These are phyloP conservation scores for Hemistola chrysoprasaria DNA, from an alignment of 2,888 invertebrate species.

Conservation along the genomic window DNA sequence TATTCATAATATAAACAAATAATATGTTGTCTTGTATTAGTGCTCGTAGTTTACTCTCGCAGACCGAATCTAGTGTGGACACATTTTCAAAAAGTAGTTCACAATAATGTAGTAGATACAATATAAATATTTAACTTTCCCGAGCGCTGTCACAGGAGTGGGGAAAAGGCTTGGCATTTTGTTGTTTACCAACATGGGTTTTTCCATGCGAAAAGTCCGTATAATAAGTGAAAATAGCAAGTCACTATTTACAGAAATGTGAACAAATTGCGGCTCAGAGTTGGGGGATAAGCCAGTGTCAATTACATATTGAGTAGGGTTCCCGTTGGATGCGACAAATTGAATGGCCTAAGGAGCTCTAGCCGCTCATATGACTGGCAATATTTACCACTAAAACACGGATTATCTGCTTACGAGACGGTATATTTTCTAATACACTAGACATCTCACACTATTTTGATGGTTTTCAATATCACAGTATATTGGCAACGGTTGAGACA, in stretches of 20 bases:
- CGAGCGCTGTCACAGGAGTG: conserved; percentile 24
- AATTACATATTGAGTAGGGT: conserved; percentile 78
- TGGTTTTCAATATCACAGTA: conserved; percentile 32
- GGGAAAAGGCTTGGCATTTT: conserved; percentile 29
- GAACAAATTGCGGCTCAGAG: conserved; percentile 72
- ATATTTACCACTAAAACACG: conserved; percentile 64
- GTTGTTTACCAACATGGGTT: conserved; percentile 34
- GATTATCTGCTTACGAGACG: conserved; percentile 52
- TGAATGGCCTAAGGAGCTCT: conserved; percentile 65
- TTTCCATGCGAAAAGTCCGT: conserved; percentile 32
- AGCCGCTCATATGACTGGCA: conserved; percentile 56
- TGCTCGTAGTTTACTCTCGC: too few species aligned
- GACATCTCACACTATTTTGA: conserved; percentile 30
- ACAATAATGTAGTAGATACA: conserved; percentile 23
- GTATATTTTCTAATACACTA: conserved; percentile 48
- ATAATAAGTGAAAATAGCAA: conserved; percentile 46
- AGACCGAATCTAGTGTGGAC: conserved; percentile 10
- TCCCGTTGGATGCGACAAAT: conserved; percentile 63
- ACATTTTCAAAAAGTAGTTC: conserved; percentile 11
- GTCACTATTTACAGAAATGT: conserved; percentile 59
- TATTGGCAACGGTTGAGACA: conserved; percentile 31
- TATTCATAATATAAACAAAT: too few species aligned
- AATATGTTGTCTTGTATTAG: too few species aligned
- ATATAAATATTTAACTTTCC: conserved; percentile 32
- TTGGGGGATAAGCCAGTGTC: conserved; percentile 74